These are phyloP conservation scores for Cladorhizidae sp. DNA, from an alignment of 37 sponge, comb jelly and placozoan species.

Conservation along the genomic window DNA sequence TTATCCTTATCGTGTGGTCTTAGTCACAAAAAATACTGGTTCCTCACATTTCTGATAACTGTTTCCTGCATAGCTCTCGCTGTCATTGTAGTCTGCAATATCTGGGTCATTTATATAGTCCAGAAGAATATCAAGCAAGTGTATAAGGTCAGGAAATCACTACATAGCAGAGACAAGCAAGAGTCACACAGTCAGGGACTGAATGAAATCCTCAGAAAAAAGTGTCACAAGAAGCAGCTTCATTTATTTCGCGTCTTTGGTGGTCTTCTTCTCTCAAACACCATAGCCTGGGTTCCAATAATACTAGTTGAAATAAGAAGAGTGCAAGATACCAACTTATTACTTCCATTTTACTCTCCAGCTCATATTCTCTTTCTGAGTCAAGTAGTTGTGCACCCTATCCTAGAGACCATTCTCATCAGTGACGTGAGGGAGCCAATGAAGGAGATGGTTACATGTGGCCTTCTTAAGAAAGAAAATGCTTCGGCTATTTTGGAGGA, in stretches of 20 bases:
- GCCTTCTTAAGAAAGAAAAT: too few relatives aligned
- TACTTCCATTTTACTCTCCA: too few relatives aligned
- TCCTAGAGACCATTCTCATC: too few relatives aligned
- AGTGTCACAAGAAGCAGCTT: background rate
- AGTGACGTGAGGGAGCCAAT: too few relatives aligned
- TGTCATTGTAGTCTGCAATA: background rate
- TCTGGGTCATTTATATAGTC: background rate
- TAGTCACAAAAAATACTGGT: too few relatives aligned
- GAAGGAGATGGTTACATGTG: too few relatives aligned
- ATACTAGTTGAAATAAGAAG: background rate
- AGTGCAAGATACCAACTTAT: background rate
- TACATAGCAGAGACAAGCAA: background rate
- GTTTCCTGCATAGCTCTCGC: too few relatives aligned
- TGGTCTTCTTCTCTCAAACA: background rate
- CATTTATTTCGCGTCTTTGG: background rate
- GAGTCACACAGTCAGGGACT: background rate
- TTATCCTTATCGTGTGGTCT: background rate
- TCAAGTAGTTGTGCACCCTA: too few relatives aligned
- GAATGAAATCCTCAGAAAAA: background rate
- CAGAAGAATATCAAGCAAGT: background rate
- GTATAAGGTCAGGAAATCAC: background rate
- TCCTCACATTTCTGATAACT: too few relatives aligned
- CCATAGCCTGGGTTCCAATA: background rate
- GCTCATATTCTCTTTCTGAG: too few relatives aligned
- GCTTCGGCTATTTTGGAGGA: too few relatives aligned